Evolutionary conservation across 2,113 vertebrate species (phyloP).

Genomic region (Marmota monax): DNA sequence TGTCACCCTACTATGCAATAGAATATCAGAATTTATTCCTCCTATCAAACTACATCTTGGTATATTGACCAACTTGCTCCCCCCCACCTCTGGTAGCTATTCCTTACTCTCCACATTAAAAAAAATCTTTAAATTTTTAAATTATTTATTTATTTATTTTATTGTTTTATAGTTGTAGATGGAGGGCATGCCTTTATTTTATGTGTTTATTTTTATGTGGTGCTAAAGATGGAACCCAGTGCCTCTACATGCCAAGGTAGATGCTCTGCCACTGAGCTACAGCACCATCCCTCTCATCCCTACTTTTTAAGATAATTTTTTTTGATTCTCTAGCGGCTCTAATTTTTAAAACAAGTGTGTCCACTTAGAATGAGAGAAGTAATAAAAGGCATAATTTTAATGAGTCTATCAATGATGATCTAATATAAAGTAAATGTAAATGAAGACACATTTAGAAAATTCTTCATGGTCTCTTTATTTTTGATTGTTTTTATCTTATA

Average conservation of each 20-base stretch:
- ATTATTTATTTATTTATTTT: no score
- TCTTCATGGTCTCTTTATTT: neutral
- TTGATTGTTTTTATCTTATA: conserved; percentile 7
- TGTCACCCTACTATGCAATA: neutral
- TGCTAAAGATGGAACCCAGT: no score
- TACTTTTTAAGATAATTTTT: neutral
- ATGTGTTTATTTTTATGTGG: no score
- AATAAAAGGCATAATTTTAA: conserved; percentile 21
- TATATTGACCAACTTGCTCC: neutral
- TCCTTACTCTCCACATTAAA: neutral
- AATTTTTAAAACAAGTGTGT: neutral
- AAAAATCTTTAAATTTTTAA: no score
- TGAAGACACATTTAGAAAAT: neutral
- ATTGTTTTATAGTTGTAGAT: no score
- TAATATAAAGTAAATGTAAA: conserved; percentile 40
- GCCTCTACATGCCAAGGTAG: no score
- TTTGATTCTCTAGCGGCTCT: neutral
- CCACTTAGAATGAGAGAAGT: conserved; percentile 21
- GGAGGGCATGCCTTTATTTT: no score
- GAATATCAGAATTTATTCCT: neutral
- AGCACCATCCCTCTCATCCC: neutral
- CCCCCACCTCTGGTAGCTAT: neutral
- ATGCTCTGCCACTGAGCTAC: no score
- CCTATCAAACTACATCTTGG: neutral
- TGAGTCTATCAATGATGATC: neutral